Conservation (phyloP, 2,888 invertebrate genomes). For the Acheta domesticus region DNA sequence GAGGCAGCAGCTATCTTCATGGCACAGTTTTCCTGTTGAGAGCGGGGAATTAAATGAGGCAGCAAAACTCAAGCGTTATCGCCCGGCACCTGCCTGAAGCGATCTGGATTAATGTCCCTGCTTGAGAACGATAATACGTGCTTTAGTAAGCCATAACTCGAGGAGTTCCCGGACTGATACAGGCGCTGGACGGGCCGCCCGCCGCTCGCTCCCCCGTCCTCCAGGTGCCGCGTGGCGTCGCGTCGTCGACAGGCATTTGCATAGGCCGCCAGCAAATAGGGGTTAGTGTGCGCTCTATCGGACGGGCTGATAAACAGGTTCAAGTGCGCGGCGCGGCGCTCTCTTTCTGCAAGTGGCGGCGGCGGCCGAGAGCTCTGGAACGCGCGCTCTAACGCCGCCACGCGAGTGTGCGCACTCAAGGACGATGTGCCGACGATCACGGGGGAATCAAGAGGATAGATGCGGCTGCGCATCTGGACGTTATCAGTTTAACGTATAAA, state of each 20-base stretch:
- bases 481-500: too few species aligned
- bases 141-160: slow-evolving; percentile 10
- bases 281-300: not conserved
- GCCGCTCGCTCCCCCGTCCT: not conserved
- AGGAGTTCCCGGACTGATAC: not conserved
- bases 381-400: too few species aligned
- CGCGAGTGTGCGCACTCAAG: too few species aligned
- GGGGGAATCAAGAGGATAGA: too few species aligned
- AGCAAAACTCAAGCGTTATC: slow-evolving; percentile 12
- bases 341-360: too few species aligned
- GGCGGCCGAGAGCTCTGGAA: too few species aligned
- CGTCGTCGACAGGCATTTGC: not conserved
- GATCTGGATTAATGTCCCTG: slow-evolving; percentile 11
- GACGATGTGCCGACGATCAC: too few species aligned
- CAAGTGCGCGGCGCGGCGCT: too few species aligned
- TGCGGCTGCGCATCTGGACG: too few species aligned
- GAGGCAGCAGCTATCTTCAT: not conserved
- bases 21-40: slow-evolving; percentile 7
- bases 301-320: not conserved
- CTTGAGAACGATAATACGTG: slow-evolving; percentile 4
- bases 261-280: not conserved
- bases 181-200: slow-evolving; percentile 4
- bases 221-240: not conserved
- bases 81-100: not conserved
- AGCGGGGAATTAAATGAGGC: slow-evolving; percentile 18